Evolutionary conservation across 2,888 invertebrate genomes (phyloP), one percentile per base, ranked within the genome.

Genomic region (Sinodicranocentrus sp.): DNA sequence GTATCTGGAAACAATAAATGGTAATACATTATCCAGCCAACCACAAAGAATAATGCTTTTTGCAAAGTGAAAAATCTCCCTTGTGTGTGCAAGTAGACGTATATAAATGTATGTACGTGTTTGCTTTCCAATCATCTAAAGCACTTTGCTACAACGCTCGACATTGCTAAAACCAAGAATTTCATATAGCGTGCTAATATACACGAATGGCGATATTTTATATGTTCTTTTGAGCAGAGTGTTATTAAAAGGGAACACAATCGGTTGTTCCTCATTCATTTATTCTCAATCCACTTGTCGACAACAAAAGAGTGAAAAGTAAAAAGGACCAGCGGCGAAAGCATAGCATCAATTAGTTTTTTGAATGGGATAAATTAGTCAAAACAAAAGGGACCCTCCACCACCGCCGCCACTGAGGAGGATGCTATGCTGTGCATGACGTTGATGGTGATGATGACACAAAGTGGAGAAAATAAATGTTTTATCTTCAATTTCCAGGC

Each of bases 381-480:
- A 82, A 82, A 82, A 82, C 82, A 82, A 82, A 82, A 82, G 80
- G 43, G 54, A 33, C 44, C 26, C 71, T 25, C 54, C 54, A 54
- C 3, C 59, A 75, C 19, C 61, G 48, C 26, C 63, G 15, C 65
- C 57, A 21, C 57, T 23, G 57, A 61, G 15, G 44, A 39, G 10
- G 21, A n/a, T 63, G 26, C 44, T 26, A 75, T 61, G 67, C 75
- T 82, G 82, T 21, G 33, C 63, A 57, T 82, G 82, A 82, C 82
- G 75, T 82, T 82, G 82, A 82, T 82, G 82, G 82, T 48, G 82
- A 82, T 82, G 82, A 82, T 82, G 82, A 82, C 82, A 82, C 75
- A 75, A 82, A 82, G 82, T 82, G 82, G 82, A 68, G 82, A 75
- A 82, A 82, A 82, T 82, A 75, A 82, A 82, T 83, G 83, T 85